Percentiles rank a stretch among this genome's conserved stretches.
phyloP scores from a whole-genome alignment of 1,140 invertebrate species.

The Conus betulinus region DNA sequence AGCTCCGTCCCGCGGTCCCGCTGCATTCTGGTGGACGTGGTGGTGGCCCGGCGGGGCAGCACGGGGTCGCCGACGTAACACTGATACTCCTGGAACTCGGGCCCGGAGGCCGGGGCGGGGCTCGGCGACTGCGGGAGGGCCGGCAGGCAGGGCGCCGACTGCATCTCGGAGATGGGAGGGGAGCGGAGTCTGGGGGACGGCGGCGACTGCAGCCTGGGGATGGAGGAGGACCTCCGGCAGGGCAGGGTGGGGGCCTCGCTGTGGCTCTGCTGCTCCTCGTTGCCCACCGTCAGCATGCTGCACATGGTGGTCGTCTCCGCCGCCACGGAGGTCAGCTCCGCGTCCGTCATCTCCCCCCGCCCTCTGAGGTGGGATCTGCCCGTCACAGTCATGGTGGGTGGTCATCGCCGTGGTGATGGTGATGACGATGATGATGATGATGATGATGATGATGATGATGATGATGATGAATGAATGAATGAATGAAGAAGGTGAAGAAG shows the following conservation, averaged over 20 bases:
- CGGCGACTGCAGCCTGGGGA: neutral
- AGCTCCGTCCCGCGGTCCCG: constrained; percentile 1
- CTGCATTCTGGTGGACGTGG: neutral
- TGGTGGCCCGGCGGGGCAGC: neutral
- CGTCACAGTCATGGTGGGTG: neutral
- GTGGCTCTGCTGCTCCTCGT: neutral
- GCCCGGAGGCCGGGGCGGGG: neutral
- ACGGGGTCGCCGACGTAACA: neutral
- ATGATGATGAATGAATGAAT: too few species aligned
- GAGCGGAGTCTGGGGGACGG: neutral
- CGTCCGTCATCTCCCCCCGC: neutral
- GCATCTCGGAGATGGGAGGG: neutral
- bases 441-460: too few species aligned
- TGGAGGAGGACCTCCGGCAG: neutral
- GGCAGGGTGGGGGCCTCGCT: neutral
- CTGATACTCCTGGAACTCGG: constrained; percentile 15
- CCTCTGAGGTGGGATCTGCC: neutral
- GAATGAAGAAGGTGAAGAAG: too few species aligned
- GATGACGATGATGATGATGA: too few species aligned
- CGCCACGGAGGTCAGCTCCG: neutral
- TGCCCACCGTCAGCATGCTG: neutral
- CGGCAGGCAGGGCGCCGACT: neutral
- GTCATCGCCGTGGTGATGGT: too few species aligned
- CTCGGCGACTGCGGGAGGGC: neutral
- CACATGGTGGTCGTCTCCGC: constrained; percentile 9